Conservation (phyloP, 2,797 vertebrate genomes). For the Trachurus trachurus region DNA sequence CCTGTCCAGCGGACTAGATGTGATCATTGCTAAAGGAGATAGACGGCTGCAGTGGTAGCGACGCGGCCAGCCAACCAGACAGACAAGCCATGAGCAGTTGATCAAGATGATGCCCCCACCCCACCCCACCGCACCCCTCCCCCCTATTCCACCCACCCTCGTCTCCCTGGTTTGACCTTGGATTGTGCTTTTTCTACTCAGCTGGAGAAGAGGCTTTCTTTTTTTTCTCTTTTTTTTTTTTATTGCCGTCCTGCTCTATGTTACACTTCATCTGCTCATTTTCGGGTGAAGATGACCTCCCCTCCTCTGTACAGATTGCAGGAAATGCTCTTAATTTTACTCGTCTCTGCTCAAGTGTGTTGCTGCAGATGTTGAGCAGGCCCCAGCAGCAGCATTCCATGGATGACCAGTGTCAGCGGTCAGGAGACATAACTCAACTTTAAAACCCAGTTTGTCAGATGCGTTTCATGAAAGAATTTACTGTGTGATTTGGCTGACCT, state of each 20-base stretch:
- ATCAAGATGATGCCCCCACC: conserved; percentile 59
- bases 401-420: conserved; percentile 70
- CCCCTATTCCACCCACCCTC: conserved; percentile 7
- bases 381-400: conserved; percentile 67
- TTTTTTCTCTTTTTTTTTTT: conserved; percentile 11
- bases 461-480: conserved; percentile 62
- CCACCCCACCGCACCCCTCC: not conserved
- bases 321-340: conserved; percentile 80
- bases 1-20: conserved; percentile 36
- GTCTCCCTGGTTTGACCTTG: conserved; percentile 69
- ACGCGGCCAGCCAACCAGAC: conserved; percentile 47
- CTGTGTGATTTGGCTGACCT: conserved; percentile 69
- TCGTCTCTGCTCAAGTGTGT: conserved; percentile 61
- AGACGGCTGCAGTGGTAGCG: conserved; percentile 32
- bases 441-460: conserved; percentile 68
- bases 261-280: conserved; percentile 70
- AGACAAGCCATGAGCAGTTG: conserved; percentile 58
- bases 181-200: conserved; percentile 44
- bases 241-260: conserved; percentile 66
- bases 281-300: conserved; percentile 68
- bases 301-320: conserved; percentile 67
- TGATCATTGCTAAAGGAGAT: conserved; percentile 46
- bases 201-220: conserved; percentile 39
- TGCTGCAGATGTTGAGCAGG: conserved; percentile 79
- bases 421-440: conserved; percentile 73